These are phyloP conservation scores for Pheosia gnoma DNA, from an alignment of 2,888 invertebrate species.

Conservation along the genomic window DNA sequence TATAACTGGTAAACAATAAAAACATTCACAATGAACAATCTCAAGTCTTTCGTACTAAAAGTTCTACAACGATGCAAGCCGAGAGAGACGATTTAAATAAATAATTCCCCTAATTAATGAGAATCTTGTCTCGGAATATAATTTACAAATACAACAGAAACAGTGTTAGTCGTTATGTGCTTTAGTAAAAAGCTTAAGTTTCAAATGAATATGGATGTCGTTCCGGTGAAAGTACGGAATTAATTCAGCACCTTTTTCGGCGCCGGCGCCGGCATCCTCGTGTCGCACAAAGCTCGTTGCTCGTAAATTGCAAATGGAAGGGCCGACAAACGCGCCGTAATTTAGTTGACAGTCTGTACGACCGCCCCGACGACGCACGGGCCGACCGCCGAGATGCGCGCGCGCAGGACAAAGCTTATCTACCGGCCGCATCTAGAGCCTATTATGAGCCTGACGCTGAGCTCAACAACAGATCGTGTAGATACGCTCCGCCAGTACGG, in stretches of 20 bases:
- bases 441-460: slow-evolving; percentile 76
- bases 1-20: no score
- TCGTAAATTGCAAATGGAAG: slow-evolving; percentile 76
- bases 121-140: no score
- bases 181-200: slow-evolving; percentile 42
- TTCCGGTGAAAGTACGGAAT: slow-evolving; percentile 52
- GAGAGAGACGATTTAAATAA: no score
- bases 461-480: slow-evolving; percentile 67
- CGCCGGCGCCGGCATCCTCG: slow-evolving; percentile 58
- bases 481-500: slow-evolving; percentile 50
- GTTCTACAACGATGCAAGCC: no score
- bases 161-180: slow-evolving; percentile 13
- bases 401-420: slow-evolving; percentile 68
- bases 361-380: slow-evolving; percentile 42
- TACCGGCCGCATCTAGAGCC: slow-evolving; percentile 71
- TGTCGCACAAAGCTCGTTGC: slow-evolving; percentile 58
- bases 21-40: no score
- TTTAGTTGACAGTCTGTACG: slow-evolving; percentile 77
- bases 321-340: slow-evolving; percentile 77
- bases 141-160: no score
- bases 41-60: no score
- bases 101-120: no score
- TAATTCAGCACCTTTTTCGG: slow-evolving; percentile 52
- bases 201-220: slow-evolving; percentile 50
- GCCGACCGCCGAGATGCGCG: slow-evolving; percentile 45